Conservation (phyloP, 1,140 invertebrate species). For the Halesus radiatus region DNA sequence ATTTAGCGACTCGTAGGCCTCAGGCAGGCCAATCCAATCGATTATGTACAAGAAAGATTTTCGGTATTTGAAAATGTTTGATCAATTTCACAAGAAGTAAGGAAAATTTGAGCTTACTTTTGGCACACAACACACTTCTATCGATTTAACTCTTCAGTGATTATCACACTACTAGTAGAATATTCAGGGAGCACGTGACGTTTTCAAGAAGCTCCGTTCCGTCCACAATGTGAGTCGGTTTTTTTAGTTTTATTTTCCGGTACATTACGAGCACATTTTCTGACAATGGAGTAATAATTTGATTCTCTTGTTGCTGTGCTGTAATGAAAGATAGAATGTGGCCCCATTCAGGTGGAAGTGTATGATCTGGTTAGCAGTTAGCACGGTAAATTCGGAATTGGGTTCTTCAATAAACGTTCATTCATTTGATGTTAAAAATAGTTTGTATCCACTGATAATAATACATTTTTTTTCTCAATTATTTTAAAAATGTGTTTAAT, state of each 20-base stretch:
- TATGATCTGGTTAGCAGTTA: background rate
- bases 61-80: too few relatives aligned
- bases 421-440: too few relatives aligned
- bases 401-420: background rate
- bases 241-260: background rate
- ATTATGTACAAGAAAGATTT: too few relatives aligned
- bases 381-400: background rate
- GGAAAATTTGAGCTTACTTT: too few relatives aligned
- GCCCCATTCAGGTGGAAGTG: background rate
- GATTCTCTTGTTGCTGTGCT: constrained; percentile 6
- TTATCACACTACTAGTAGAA: background rate
- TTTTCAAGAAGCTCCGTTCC: constrained; percentile 9
- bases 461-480: too few relatives aligned
- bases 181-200: constrained; percentile 3
- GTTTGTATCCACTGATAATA: too few relatives aligned
- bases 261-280: background rate
- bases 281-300: constrained; percentile 13
- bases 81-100: too few relatives aligned
- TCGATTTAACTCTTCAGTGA: too few relatives aligned
- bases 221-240: background rate
- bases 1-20: too few relatives aligned
- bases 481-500: too few relatives aligned
- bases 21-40: too few relatives aligned
- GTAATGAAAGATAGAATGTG: background rate
- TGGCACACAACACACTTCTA: too few relatives aligned